Evolutionary conservation across 2,888 invertebrate genomes (phyloP).

Genomic region (Erebia epiphron): DNA sequence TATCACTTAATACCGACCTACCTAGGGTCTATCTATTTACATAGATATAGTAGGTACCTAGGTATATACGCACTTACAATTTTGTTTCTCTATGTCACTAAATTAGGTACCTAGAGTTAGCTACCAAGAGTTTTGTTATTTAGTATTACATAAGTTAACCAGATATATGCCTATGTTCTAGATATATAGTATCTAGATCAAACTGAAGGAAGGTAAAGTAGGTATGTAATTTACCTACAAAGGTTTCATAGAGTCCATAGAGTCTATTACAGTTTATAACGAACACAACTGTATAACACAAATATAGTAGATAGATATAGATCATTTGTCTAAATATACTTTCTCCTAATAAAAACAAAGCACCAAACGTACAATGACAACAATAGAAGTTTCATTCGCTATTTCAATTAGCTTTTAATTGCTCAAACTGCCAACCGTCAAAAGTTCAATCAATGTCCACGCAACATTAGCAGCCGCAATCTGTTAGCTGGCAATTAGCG

Average conservation of each 20-base stretch:
- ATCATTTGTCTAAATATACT: conserved; percentile 7
- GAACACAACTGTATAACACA: conserved; percentile 2
- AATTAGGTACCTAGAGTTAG: too few relatives aligned
- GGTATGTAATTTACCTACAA: not conserved
- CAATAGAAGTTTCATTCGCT: conserved; percentile 18
- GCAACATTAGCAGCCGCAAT: conserved; percentile 37
- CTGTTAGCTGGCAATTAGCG: conserved; percentile 36
- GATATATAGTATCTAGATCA: too few relatives aligned
- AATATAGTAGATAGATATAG: not conserved
- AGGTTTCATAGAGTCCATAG: not conserved
- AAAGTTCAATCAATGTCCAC: conserved; percentile 39
- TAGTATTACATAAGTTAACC: too few relatives aligned
- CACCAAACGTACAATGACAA: conserved; percentile 14
- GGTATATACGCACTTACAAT: too few relatives aligned
- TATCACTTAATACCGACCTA: too few relatives aligned
- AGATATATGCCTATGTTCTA: too few relatives aligned
- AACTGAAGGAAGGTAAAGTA: not conserved
- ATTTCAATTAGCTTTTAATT: conserved; percentile 26
- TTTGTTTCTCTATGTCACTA: too few relatives aligned
- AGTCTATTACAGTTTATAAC: not conserved
- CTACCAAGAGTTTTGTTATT: too few relatives aligned
- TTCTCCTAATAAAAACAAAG: conserved; percentile 12
- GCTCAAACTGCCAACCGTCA: conserved; percentile 24
- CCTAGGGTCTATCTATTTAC: too few relatives aligned
- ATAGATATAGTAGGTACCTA: too few relatives aligned